These are phyloP conservation scores for Stictonetta naevosa DNA, from an alignment of 2,113 vertebrate species.

Conservation along the genomic window DNA sequence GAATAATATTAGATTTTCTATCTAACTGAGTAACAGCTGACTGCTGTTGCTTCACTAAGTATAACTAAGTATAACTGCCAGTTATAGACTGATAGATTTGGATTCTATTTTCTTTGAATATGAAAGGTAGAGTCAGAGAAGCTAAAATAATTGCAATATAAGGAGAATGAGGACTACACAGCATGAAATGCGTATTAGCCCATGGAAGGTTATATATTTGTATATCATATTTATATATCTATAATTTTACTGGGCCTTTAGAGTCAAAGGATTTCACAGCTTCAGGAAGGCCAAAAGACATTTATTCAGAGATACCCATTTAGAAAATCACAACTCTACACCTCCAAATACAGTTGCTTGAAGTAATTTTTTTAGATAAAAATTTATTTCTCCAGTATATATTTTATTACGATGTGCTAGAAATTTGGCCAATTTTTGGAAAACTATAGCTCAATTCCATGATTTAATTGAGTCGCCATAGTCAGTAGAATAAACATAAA, in stretches of 20 bases:
- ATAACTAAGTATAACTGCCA: background rate
- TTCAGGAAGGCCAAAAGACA: background rate
- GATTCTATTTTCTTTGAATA: background rate
- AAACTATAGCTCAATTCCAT: background rate
- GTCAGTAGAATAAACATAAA: background rate
- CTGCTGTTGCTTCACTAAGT: background rate
- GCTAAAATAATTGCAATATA: background rate
- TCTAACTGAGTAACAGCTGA: background rate
- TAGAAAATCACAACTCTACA: background rate
- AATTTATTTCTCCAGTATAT: background rate
- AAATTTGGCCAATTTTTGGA: background rate
- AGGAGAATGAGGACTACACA: background rate
- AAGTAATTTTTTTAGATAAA: background rate
- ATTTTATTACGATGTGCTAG: background rate
- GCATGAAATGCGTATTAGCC: background rate
- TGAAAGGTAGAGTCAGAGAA: background rate
- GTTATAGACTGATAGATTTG: background rate
- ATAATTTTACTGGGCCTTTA: background rate
- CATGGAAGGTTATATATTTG: background rate
- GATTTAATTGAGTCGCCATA: background rate
- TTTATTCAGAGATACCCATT: background rate
- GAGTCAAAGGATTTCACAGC: background rate
- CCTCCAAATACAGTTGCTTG: background rate
- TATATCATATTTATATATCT: background rate
- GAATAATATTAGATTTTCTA: conserved; percentile 35